Evolutionary conservation across 2,113 vertebrate species (phyloP), one percentile per base, ranked within the genome.

Genomic region (Albula goreensis): DNA sequence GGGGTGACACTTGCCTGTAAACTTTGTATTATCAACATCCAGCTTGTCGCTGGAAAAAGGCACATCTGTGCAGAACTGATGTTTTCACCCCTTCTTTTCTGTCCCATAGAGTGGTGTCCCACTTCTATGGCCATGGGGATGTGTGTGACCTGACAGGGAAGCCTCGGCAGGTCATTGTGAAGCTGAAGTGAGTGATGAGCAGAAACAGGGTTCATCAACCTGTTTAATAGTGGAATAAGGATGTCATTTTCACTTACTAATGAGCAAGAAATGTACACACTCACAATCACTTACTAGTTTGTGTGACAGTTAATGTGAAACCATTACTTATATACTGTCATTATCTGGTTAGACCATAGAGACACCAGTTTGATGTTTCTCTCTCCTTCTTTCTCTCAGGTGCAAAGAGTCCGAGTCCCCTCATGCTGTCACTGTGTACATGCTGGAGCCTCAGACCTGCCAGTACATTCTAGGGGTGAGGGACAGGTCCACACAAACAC

Each of bases 321-420:
- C n/a, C 63, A 56, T 70, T 4, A 3, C 12, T 70, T 60, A 60
- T 15, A 60, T 8, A 11, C 57, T 60, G 57, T 60, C 57, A 60
- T 60, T 3, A 15, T 60, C 8, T 15, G 11, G 17, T 60, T 60
- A 60, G 57, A 13, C 17, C 8, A 60, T 41, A 41, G 31, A 41
- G 31, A 17, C 49, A 5, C 70, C 3, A n/a, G 57, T 17, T 19
- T 49, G 8, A 2, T 2, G 50, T 25, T 50, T n/a, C n/a, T 15
- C 0, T 53, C 31, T 12, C 78, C 51, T 80, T 31, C 80, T 79
- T 1, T 87, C 41, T 86, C 70, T 88, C 91, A 99, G 98, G 95
- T 99, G 98, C 92, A 99, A 99, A 92, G 97, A 99, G 91, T 99
- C 98, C 0, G 98, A 99, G 86, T 99, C 98, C 82, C 98, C 98